phyloP scores from a whole-genome alignment of 2,113 vertebrate species.

The Manacus vitellinus region DNA sequence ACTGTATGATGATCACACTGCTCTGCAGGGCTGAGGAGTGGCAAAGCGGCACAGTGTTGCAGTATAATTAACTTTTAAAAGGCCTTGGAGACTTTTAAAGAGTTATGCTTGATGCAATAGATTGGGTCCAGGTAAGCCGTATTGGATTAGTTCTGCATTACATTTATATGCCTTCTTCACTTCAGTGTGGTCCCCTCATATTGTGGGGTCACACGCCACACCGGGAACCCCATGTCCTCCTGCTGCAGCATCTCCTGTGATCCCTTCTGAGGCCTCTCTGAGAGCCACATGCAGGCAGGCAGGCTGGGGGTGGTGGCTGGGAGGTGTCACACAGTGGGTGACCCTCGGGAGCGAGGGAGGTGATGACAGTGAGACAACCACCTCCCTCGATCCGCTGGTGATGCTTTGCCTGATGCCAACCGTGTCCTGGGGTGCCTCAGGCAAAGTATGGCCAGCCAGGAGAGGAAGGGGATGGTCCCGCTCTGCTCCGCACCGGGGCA shows the following conservation, averaged over 20 bases:
- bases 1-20: fast-evolving
- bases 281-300: not conserved
- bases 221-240: no score
- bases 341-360: no score
- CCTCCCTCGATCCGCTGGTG: not conserved
- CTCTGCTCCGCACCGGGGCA: not conserved
- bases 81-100: fast-evolving
- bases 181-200: not conserved
- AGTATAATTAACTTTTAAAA: not conserved
- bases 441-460: not conserved
- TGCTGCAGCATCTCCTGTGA: no score
- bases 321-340: not conserved
- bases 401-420: not conserved
- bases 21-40: not conserved
- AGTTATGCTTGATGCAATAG: not conserved
- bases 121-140: not conserved
- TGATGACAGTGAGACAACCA: not conserved
- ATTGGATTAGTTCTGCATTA: not conserved
- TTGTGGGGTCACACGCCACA: not conserved
- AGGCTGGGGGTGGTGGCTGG: not conserved
- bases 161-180: not conserved
- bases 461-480: not conserved
- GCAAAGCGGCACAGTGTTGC: not conserved
- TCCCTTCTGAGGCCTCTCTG: not conserved
- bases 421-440: not conserved